Evolutionary conservation across 1,140 invertebrate genomes (phyloP), one percentile per base, ranked within the genome.

Genomic region (Anastatus disparis): DNA sequence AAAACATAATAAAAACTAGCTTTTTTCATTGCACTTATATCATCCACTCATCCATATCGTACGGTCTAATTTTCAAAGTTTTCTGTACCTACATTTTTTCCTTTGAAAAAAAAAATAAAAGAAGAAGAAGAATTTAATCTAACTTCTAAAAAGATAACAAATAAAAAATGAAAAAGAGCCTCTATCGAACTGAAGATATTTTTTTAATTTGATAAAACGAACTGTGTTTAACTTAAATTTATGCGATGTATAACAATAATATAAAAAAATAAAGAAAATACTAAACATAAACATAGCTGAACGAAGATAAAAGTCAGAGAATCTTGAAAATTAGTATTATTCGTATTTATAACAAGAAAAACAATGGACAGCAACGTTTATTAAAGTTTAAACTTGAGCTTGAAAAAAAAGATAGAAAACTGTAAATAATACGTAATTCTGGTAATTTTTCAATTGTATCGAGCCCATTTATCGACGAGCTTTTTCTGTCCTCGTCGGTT

Each of bases 191-290:
- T 56, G 42, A 56, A 55, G 13, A 58, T 64, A 71, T 71, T 64
- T 71, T 71, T 65, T 71, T 64, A 71, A 64, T 71, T 71, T 70
- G 3, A 46, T 63, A 63, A 53, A 22, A 31, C 12, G 40, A 55
- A 26, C 38, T 20, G 24, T 44, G 42, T 50, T n/a, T 50, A 29
- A 50, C 42, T 59, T 58, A 24, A 58, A 66, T 56, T 55, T 53
- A 53, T 17, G n/a, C 31, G 35, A 53, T 10, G 53, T 40, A 53
- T 12, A 40, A 50, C 48, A 22, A 35, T 35, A 50, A 50, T 50
- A 9, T 17, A 7, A 22, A 24, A 15, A 44, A 52, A 52, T 38
- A 52, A 26, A 55, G 24, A 38, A 22, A 24, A 15, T 29, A 52
- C 38, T 38, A 52, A 26, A 55, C 20, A 38, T 31, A 10, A 50